Conservation (phyloP, 2,113 vertebrate species). For the rat (Rattus norvegicus) region DNA sequence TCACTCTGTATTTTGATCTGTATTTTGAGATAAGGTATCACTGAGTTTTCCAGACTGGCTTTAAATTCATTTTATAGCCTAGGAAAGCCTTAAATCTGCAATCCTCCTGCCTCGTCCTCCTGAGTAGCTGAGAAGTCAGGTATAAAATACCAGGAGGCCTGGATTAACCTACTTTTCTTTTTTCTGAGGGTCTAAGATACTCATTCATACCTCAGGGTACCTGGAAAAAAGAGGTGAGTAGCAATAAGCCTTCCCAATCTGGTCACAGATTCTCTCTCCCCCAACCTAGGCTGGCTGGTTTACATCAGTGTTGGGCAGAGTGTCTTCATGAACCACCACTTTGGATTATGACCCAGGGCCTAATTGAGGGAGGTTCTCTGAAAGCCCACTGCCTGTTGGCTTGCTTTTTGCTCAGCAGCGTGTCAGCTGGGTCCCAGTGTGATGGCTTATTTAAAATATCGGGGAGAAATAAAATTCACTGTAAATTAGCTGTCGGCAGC, state of each 20-base stretch:
- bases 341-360: not conserved
- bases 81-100: not conserved
- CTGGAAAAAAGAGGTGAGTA: not conserved
- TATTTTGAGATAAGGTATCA: not conserved
- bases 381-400: not conserved
- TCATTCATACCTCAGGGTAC: not conserved
- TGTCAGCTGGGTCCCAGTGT: constrained; percentile 53
- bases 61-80: not conserved
- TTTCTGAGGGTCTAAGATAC: not conserved
- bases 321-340: not conserved
- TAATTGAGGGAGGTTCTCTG: not conserved
- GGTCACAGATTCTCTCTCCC: not conserved
- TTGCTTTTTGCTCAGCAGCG: not conserved
- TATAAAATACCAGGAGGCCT: not conserved
- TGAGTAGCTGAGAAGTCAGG: not conserved
- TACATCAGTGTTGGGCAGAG: not conserved
- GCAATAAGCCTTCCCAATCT: not conserved
- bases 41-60: not conserved
- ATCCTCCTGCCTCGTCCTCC: not conserved
- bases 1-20: not conserved
- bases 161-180: not conserved
- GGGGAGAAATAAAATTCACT: constrained; percentile 59
- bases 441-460: constrained; percentile 71
- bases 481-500: constrained; percentile 70
- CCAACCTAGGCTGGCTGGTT: not conserved